Evolutionary conservation across 2,113 vertebrate genomes (phyloP).

Genomic region (Alouatta palliata): DNA sequence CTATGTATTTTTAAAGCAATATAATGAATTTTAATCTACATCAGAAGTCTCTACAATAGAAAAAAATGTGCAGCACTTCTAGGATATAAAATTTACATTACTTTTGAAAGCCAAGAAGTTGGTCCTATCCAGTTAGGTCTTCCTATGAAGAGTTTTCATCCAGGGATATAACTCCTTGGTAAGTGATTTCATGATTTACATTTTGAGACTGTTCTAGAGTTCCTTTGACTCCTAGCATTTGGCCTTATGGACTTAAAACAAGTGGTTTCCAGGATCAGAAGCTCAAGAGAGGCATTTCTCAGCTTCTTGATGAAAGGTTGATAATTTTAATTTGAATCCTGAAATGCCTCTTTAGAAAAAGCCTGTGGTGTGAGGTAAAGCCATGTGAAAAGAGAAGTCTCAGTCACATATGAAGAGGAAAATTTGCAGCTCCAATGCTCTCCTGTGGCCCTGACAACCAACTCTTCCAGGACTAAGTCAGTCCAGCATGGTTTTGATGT

Average conservation of each 20-base stretch:
- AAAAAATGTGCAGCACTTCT: background rate
- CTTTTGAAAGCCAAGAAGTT: conserved; percentile 42
- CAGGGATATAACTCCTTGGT: conserved; percentile 5
- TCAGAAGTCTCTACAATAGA: background rate
- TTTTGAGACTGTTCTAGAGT: conserved; percentile 44
- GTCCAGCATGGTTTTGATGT: conserved; percentile 20
- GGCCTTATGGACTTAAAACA: conserved; percentile 59
- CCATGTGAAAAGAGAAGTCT: conserved; percentile 37
- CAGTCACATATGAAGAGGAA: background rate
- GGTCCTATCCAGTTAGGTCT: background rate
- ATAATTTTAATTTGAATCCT: conserved; percentile 54
- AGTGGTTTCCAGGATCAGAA: conserved; percentile 61
- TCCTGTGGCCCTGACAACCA: background rate
- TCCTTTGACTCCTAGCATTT: conserved; percentile 63
- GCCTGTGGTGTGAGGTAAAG: background rate
- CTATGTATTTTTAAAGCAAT: conserved; percentile 36
- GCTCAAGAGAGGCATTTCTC: conserved; percentile 46
- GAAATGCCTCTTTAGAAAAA: conserved; percentile 64
- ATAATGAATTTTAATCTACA: conserved; percentile 14
- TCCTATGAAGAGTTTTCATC: background rate
- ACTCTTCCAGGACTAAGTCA: background rate
- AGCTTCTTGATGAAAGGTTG: conserved; percentile 62
- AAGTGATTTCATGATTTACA: conserved; percentile 46
- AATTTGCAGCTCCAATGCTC: background rate
- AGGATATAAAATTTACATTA: background rate